Evolutionary conservation across 2,113 vertebrate genomes (phyloP).

Genomic region (Nestor notabilis): DNA sequence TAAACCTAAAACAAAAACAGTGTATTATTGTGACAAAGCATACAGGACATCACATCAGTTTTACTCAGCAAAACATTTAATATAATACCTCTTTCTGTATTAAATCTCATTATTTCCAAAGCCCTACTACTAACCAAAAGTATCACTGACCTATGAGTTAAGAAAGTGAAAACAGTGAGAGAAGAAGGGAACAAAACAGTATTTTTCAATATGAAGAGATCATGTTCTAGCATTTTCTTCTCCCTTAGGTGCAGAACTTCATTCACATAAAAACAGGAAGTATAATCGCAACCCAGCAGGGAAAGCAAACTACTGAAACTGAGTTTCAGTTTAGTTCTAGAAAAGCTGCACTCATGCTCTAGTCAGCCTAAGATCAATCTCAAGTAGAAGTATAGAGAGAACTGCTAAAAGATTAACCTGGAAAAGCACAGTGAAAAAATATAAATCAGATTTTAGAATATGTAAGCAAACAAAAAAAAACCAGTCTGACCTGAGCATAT

Average conservation of each 20-base stretch:
- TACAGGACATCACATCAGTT: neutral
- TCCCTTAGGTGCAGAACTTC: neutral
- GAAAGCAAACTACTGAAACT: neutral
- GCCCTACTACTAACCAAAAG: neutral
- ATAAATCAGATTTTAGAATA: neutral
- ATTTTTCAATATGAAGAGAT: neutral
- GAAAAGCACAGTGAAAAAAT: neutral
- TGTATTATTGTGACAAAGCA: neutral
- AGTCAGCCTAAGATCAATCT: neutral
- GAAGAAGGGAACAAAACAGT: neutral
- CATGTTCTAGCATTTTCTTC: neutral
- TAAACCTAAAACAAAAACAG: conserved; percentile 83
- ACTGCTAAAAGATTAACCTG: neutral
- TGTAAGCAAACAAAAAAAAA: neutral
- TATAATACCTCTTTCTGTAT: neutral
- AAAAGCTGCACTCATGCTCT: neutral
- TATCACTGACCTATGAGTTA: neutral
- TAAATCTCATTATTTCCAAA: neutral
- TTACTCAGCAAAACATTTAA: neutral
- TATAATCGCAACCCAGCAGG: neutral
- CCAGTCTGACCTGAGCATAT: neutral
- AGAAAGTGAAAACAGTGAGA: neutral
- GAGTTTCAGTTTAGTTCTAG: neutral
- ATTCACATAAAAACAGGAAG: neutral
- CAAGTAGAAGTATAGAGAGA: neutral